A percentile compares a stretch with the other conserved stretches of the same genome.
These are phyloP conservation scores for Tuberolachnus salignus DNA, from an alignment of 2,888 invertebrate genomes.

Conservation along the genomic window DNA sequence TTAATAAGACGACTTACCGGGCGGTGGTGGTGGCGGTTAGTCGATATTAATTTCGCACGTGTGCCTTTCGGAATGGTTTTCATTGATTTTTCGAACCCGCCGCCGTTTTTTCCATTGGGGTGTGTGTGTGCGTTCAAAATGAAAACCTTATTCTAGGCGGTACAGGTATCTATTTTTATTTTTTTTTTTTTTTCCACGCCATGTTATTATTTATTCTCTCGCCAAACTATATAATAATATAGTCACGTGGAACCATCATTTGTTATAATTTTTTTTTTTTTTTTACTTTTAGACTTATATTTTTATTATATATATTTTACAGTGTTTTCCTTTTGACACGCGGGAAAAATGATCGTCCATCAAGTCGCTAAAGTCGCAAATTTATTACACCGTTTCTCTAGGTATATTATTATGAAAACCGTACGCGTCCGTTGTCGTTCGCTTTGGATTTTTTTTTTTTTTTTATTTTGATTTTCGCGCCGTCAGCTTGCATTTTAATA, in stretches of 20 bases:
- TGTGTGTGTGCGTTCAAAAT: background rate
- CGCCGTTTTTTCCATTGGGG: too few species aligned
- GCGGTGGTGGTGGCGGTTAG: background rate
- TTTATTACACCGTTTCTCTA: background rate
- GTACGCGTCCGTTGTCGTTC: background rate
- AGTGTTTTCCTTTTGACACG: background rate
- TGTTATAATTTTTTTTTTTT: conserved; percentile 1
- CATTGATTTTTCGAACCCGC: background rate
- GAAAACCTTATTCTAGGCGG: background rate
- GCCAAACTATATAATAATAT: conserved; percentile 2
- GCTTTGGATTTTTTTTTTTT: background rate
- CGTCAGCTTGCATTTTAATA: background rate
- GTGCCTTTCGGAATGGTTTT: background rate
- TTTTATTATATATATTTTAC: conserved; percentile 29
- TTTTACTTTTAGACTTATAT: background rate
- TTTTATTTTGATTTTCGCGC: background rate
- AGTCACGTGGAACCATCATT: conserved; percentile 40
- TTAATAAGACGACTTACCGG: too few species aligned
- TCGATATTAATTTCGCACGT: too few species aligned
- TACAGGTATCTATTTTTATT: background rate
- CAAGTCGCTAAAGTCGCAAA: conserved; percentile 29
- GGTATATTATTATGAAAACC: background rate
- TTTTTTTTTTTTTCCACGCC: background rate
- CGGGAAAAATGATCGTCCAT: conserved; percentile 10
- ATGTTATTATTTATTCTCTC: background rate